A percentile compares a stretch with the other conserved stretches of the same genome.
Conservation (phyloP, 2,113 vertebrate genomes). For the Ondatra zibethicus region DNA sequence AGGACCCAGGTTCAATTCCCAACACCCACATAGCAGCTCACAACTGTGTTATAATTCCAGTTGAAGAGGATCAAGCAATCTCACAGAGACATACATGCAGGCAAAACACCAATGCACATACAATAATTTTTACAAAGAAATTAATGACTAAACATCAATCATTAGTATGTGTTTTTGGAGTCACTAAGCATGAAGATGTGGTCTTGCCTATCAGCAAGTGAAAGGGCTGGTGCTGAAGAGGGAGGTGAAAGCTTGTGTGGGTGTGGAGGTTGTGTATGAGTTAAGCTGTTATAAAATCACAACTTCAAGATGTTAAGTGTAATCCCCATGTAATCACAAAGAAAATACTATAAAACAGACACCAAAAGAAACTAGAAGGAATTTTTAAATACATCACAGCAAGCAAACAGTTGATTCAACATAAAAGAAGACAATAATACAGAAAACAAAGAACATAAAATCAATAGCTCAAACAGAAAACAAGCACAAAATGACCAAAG, state of each 20-base stretch:
- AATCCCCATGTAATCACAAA: not conserved
- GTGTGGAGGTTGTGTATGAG: not conserved
- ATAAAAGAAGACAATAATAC: not conserved
- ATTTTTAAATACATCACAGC: not conserved
- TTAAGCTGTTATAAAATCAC: not conserved
- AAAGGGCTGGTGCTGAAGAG: not conserved
- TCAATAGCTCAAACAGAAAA: not conserved
- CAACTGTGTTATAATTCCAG: not conserved
- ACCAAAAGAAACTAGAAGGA: not conserved
- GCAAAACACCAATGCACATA: not conserved
- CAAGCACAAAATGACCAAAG: not conserved
- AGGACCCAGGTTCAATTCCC: not conserved
- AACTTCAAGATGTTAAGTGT: not conserved
- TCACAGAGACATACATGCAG: not conserved
- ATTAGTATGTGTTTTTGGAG: not conserved
- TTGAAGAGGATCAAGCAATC: not conserved
- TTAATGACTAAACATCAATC: not conserved
- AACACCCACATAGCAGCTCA: not conserved
- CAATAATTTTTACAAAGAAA: not conserved
- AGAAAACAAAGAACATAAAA: not conserved
- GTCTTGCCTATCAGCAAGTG: not conserved
- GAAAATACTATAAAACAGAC: not conserved
- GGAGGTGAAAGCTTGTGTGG: not conserved
- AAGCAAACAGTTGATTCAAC: not conserved
- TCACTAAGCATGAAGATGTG: not conserved